Evolutionary conservation across 2,797 vertebrate genomes (phyloP).

Genomic region (Pachyuromys duprasi): DNA sequence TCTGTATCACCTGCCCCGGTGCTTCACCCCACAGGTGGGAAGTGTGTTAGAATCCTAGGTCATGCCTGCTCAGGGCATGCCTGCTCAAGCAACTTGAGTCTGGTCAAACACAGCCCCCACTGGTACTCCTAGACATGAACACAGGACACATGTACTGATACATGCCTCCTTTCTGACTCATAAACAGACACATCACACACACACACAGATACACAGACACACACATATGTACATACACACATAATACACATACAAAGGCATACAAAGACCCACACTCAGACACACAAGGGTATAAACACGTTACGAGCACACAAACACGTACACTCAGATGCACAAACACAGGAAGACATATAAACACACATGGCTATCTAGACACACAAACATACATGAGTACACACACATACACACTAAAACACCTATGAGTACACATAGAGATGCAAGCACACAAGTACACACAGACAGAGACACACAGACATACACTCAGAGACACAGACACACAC

Average conservation of each 20-base stretch:
- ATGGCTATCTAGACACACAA: background rate
- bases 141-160: background rate
- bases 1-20: fast-evolving
- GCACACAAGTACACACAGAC: background rate
- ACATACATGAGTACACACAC: background rate
- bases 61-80: background rate
- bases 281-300: background rate
- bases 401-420: background rate
- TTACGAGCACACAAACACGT: background rate
- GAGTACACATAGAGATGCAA: background rate
- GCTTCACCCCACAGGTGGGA: fast-evolving
- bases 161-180: fast-evolving
- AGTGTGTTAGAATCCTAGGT: background rate
- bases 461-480: background rate
- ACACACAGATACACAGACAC: fast-evolving
- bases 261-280: background rate
- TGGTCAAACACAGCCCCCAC: background rate
- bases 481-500: background rate
- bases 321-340: background rate
- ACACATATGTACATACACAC: background rate
- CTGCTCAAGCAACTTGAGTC: background rate
- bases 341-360: background rate
- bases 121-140: fast-evolving
- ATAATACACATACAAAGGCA: background rate
- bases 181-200: background rate